Base-by-base conservation (phyloP, 2,888 invertebrate genomes). In the Mesorhabditis belari region DNA sequence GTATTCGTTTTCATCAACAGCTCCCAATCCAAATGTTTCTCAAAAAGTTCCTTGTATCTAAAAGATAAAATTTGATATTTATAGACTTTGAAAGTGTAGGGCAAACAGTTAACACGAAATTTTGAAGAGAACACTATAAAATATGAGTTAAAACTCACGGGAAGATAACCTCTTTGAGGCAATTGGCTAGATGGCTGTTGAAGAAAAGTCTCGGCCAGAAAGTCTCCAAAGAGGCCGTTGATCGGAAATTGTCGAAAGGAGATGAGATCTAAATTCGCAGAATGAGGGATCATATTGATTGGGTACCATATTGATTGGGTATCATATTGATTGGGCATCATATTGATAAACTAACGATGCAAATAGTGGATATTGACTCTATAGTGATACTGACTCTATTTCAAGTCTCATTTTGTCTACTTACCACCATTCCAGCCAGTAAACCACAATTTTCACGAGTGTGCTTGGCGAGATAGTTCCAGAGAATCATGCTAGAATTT, bases 181-280 rank as follows among this genome's bases (percentile, higher is more conserved):
- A 83, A 23, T 82, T 82, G 61, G 89, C 88, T 77, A 91, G 86
- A 83, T 88, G 88, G 72, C 87, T 85, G 77, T 90, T 90, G 69
- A 91, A 85, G 80, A 89, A 84, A 74, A 87, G 85, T 49, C 77
- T 70, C 83, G 91, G 90, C 57, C 90, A 82, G 1, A 88, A 88
- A 3, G 35, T 9, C 61, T 67, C 50, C 3, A 60, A 55, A 4
- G 5, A n/a, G 5, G 24, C n/a, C 6, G 21, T 5, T 9, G 23
- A 17, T 3, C 2, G 17, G 12, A 19, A 54, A 54, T 17, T 26
- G 17, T 54, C 55, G 5, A 61, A 56, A 19, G 24, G 12, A 19
- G 21, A n/a, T 21, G 19, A 9, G 12, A 29, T 9, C 23, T 17
- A 56, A 56, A 44, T n/a, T n/a, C n/a, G n/a, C n/a, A n/a, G n/a